Evolutionary conservation across 2,888 invertebrate genomes (phyloP), one percentile per base, ranked within the genome.

Genomic region (Junonia oenone): DNA sequence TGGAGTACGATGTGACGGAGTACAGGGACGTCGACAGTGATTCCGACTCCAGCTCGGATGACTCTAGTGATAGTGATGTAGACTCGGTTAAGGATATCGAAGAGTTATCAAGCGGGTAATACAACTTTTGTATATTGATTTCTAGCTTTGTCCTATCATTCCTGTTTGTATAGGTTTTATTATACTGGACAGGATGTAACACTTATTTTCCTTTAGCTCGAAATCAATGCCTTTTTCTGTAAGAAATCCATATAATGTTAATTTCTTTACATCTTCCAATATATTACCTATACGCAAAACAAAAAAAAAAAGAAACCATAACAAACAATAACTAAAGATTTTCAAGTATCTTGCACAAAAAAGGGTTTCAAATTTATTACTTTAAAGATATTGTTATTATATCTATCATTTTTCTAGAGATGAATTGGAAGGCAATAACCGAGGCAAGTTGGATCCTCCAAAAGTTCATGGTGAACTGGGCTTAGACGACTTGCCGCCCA

Each of bases 401-500:
- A 35, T 8, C 3, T n/a, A 35, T 22, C 31, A 3, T n/a, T 13
- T 38, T 59, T 51, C 22, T 72, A 89, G 88, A 33, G 88, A 88
- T 66, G 88, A 87, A 71, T 74, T 76, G 51, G 73, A 69, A 33
- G 69, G 63, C 1, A 64, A 55, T 45, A 75, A 63, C 52, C 59
- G 56, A 51, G 67, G 66, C 2, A 88, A 86, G 55, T 65, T 69
- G 1, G 82, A 78, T 49, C 73, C 71, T 14, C 79, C 79, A 0
- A 84, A 83, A 65, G 90, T 83, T 9, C 88, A 84, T 57, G 93
- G 92, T 14, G 94, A 95, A 71, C 67, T 93, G 14, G 81, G 78
- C 1, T 78, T 95, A 4, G 93, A 94, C 55, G 94, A 96, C 70
- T 83, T 97, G 56, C 96, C 96, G 0, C 96, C 95, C 0, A 95